Percentiles rank a stretch among this genome's conserved stretches.
Conservation (phyloP, 2,113 vertebrate genomes). For the Dermatemys mawii region DNA sequence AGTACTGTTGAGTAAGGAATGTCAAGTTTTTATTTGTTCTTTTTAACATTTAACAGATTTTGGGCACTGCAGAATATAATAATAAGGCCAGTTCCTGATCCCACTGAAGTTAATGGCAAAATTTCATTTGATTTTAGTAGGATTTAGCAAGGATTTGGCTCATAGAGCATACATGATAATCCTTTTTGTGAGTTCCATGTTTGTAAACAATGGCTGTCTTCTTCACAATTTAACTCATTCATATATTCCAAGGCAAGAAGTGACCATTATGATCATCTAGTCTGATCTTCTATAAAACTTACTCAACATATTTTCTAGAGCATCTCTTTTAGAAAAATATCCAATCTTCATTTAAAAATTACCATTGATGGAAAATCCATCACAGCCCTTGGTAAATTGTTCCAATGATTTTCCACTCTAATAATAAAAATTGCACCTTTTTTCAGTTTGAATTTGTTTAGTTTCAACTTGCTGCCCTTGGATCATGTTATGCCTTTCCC, state of each 20-base stretch:
- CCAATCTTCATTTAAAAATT: background rate
- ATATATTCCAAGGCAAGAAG: background rate
- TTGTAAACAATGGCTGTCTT: background rate
- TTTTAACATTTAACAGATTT: background rate
- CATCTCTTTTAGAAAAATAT: background rate
- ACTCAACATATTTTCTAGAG: background rate
- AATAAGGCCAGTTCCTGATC: background rate
- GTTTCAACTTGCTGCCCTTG: background rate
- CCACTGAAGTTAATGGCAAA: background rate
- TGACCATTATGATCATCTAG: background rate
- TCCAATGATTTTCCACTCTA: background rate
- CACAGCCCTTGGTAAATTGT: background rate
- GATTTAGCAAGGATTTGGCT: background rate
- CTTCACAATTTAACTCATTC: background rate
- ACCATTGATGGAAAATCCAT: background rate
- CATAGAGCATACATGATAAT: fast-evolving
- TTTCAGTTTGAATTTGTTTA: background rate
- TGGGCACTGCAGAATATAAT: background rate
- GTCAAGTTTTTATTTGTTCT: background rate
- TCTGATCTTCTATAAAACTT: background rate
- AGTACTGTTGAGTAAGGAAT: background rate
- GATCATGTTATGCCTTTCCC: background rate
- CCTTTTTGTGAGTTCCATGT: background rate
- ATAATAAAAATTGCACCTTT: background rate
- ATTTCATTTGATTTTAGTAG: fast-evolving